Conservation (phyloP, 2,888 invertebrate genomes). For the Onthophagus sagittarius region DNA sequence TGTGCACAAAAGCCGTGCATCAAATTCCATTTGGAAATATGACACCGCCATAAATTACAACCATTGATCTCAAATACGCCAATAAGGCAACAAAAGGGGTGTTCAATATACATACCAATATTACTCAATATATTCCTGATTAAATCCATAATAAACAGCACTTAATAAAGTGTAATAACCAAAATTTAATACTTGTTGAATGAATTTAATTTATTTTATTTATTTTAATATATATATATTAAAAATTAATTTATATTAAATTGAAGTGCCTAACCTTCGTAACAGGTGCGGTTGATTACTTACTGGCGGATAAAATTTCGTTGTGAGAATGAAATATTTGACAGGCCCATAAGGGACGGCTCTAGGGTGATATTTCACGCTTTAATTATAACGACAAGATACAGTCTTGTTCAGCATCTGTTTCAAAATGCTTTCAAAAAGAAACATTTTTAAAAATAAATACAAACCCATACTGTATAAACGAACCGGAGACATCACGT, state of each 20-base stretch:
- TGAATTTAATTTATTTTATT: no score
- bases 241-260: neutral
- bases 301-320: neutral
- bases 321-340: neutral
- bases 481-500: neutral
- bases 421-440: neutral
- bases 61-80: neutral
- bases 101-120: neutral
- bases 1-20: neutral
- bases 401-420: neutral
- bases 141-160: neutral
- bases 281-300: neutral
- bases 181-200: neutral
- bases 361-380: neutral
- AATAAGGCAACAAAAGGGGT: neutral
- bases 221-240: neutral
- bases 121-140: neutral
- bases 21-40: neutral
- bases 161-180: neutral
- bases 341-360: neutral
- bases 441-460: no score
- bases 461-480: no score
- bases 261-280: neutral
- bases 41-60: neutral
- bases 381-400: neutral